Conservation (phyloP, 2,888 invertebrate species). For the Alviniconcha strummeri region DNA sequence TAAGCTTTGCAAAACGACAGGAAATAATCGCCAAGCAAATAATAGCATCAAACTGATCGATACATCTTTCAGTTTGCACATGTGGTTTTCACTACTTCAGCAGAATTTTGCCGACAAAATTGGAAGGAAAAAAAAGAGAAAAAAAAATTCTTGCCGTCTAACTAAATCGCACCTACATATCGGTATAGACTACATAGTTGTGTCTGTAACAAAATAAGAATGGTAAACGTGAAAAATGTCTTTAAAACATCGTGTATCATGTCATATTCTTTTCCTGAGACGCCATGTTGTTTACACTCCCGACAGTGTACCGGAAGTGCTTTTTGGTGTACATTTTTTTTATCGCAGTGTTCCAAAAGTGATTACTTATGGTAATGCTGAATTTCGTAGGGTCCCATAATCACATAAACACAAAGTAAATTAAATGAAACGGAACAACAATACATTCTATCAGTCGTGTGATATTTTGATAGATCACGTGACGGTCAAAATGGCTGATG, state of each 20-base stretch:
- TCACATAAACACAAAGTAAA: background rate
- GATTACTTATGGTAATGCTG: background rate
- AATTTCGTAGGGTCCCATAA: background rate
- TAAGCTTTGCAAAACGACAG: background rate
- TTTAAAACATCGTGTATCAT: no score
- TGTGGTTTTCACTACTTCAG: no score
- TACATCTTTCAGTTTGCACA: no score
- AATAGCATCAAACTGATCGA: no score
- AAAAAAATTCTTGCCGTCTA: no score
- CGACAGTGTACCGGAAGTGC: conserved; percentile 16
- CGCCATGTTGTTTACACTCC: conserved; percentile 31
- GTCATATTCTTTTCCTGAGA: background rate
- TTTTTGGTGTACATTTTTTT: background rate
- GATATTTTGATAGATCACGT: conserved; percentile 2
- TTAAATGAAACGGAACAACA: background rate
- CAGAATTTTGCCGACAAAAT: no score
- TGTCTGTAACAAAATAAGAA: no score
- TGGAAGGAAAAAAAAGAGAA: no score
- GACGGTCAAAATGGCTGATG: conserved; percentile 28
- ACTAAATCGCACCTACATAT: no score
- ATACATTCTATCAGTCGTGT: background rate
- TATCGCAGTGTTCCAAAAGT: background rate
- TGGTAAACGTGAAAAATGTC: no score
- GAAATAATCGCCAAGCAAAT: no score
- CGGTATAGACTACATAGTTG: no score